Conservation (phyloP, 2,888 invertebrate genomes). For the Dascillus cervinus region DNA sequence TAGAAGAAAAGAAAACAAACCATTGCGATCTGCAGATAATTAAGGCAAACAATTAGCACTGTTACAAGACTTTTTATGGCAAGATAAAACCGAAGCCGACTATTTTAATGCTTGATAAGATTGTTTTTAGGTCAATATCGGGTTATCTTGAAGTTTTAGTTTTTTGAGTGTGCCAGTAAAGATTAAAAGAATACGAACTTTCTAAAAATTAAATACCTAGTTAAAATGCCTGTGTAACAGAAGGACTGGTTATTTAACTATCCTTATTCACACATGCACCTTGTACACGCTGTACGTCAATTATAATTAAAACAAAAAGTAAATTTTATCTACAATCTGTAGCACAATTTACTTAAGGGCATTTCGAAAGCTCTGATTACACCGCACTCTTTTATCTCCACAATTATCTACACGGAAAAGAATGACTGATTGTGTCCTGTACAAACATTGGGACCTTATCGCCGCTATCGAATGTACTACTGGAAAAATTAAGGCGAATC, state of each 20-base stretch:
- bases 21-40: too few relatives aligned
- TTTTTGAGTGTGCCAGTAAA: conserved; percentile 1
- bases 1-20: too few relatives aligned
- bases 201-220: conserved; percentile 2
- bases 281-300: conserved; percentile 11
- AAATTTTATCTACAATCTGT: conserved; percentile 9
- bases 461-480: too few relatives aligned
- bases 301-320: conserved; percentile 9
- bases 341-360: conserved; percentile 1
- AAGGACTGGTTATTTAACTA: conserved; percentile 9
- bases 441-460: too few relatives aligned
- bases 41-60: too few relatives aligned
- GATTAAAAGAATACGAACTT: conserved; percentile 2
- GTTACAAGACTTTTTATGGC: too few relatives aligned
- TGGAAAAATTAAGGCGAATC: too few relatives aligned
- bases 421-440: too few relatives aligned
- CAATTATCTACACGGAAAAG: too few relatives aligned
- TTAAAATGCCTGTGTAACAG: conserved; percentile 4
- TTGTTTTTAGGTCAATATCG: background rate
- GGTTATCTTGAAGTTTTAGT: conserved; percentile 1
- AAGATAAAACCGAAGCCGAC: background rate
- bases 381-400: too few relatives aligned
- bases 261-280: conserved; percentile 11
- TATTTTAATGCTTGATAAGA: background rate
- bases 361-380: conserved; percentile 1